Evolutionary conservation across 2,797 vertebrate genomes (phyloP).

Genomic region (Xyrichtys novacula): DNA sequence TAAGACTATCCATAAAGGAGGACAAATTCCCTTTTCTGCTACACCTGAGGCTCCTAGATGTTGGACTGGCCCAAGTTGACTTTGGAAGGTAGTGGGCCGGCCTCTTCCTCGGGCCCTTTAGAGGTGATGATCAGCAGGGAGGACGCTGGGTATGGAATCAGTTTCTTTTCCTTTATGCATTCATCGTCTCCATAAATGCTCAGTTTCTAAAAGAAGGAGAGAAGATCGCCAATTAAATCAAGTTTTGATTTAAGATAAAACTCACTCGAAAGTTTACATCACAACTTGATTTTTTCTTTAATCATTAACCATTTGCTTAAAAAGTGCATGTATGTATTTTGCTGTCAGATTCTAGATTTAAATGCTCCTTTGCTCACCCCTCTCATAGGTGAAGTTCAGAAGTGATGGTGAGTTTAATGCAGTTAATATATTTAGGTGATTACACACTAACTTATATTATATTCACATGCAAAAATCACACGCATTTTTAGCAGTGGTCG

Average conservation of each 20-base stretch:
- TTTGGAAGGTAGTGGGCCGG: conserved; percentile 94
- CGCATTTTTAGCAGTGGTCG: too few relatives aligned
- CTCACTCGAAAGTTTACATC: not conserved
- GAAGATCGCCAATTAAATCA: not conserved
- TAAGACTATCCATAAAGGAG: conserved; percentile 35
- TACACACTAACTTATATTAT: too few relatives aligned
- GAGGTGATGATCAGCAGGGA: conserved; percentile 92
- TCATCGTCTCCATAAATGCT: conserved; percentile 97
- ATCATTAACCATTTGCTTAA: too few relatives aligned
- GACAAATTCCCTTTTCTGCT: conserved; percentile 28
- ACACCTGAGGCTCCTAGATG: conserved; percentile 73
- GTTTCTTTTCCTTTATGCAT: conserved; percentile 90
- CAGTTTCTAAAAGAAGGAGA: conserved; percentile 88
- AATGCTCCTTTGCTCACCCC: too few relatives aligned
- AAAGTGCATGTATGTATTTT: too few relatives aligned
- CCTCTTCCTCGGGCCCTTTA: conserved; percentile 89
- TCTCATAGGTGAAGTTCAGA: too few relatives aligned
- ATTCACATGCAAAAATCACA: too few relatives aligned
- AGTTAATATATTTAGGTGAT: too few relatives aligned
- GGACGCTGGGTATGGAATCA: conserved; percentile 90
- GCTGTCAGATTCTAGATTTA: too few relatives aligned
- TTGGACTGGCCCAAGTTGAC: conserved; percentile 90
- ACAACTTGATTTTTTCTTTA: not conserved
- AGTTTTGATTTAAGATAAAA: too few relatives aligned
- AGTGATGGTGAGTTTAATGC: too few relatives aligned